Evolutionary conservation across 2,888 invertebrate genomes (phyloP).

Genomic region (Rotaria sp.): DNA sequence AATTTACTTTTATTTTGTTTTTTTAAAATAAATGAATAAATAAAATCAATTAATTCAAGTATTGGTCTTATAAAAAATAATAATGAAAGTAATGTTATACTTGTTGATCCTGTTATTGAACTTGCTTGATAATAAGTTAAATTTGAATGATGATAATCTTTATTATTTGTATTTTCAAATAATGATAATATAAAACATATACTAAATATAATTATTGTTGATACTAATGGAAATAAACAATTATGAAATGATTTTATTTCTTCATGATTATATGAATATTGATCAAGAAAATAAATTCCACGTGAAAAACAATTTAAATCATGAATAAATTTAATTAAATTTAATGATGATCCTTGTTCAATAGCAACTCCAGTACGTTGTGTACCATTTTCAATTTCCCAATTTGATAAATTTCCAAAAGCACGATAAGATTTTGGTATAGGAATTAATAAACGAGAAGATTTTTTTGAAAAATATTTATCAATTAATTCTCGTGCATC

Average conservation of each 20-base stretch:
- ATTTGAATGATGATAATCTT: background rate
- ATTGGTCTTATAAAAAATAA: background rate
- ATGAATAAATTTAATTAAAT: background rate
- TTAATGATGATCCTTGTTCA: background rate
- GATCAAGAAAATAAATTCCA: background rate
- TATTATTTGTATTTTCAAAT: background rate
- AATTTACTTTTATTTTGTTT: background rate
- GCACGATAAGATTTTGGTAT: background rate
- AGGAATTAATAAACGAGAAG: background rate
- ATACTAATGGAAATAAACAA: background rate
- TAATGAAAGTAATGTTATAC: background rate
- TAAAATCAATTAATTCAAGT: background rate
- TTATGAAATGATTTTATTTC: background rate
- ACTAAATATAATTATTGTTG: background rate
- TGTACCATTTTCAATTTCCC: slow-evolving; percentile 17
- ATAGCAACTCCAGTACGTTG: background rate
- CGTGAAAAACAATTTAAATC: background rate
- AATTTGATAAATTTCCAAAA: background rate
- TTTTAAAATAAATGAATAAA: background rate
- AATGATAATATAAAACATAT: background rate
- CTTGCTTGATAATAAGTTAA: background rate
- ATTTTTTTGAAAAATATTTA: background rate
- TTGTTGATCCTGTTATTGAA: slow-evolving; percentile 6
- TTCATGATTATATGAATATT: background rate
- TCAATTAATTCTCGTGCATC: background rate